Evolutionary conservation across 2,113 vertebrate species (phyloP).

Genomic region (Xyliphius kryptos): DNA sequence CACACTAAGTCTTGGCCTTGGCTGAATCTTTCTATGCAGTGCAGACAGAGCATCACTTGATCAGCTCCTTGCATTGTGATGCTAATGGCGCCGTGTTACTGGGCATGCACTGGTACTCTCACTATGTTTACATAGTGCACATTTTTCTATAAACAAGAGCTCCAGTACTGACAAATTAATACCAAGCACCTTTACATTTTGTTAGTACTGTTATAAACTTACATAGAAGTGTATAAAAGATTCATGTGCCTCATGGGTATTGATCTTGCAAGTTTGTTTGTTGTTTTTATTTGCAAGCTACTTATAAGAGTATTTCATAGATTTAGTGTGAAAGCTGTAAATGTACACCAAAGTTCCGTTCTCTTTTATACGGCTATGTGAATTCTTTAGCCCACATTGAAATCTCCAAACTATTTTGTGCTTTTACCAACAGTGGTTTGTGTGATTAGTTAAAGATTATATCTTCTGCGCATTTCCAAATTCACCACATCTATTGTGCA

Average conservation of each 20-base stretch:
- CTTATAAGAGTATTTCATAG: too few species aligned
- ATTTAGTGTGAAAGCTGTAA: too few species aligned
- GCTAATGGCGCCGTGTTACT: constrained; percentile 34
- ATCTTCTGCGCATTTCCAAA: constrained; percentile 19
- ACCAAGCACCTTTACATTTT: too few species aligned
- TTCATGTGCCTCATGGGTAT: too few species aligned
- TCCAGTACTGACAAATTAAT: too few species aligned
- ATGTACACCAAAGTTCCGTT: too few species aligned
- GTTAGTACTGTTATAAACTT: too few species aligned
- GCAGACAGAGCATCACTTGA: constrained; percentile 42
- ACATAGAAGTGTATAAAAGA: too few species aligned
- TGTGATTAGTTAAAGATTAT: constrained; percentile 28
- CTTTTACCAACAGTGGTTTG: constrained; percentile 17
- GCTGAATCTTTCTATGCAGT: constrained; percentile 40
- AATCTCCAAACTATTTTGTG: constrained; percentile 15
- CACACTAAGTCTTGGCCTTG: constrained; percentile 51
- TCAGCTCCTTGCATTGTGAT: constrained; percentile 40
- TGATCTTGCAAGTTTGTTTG: too few species aligned
- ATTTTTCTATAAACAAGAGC: too few species aligned
- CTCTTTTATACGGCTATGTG: too few species aligned
- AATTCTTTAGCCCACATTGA: constrained; percentile 3
- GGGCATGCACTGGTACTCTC: constrained; percentile 23
- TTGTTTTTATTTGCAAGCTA: too few species aligned
- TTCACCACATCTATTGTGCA: constrained; percentile 29
- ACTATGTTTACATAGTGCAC: constrained; percentile 25